These are phyloP conservation scores for Thryonomys swinderianus DNA, from an alignment of 2,113 vertebrate species.

Conservation along the genomic window DNA sequence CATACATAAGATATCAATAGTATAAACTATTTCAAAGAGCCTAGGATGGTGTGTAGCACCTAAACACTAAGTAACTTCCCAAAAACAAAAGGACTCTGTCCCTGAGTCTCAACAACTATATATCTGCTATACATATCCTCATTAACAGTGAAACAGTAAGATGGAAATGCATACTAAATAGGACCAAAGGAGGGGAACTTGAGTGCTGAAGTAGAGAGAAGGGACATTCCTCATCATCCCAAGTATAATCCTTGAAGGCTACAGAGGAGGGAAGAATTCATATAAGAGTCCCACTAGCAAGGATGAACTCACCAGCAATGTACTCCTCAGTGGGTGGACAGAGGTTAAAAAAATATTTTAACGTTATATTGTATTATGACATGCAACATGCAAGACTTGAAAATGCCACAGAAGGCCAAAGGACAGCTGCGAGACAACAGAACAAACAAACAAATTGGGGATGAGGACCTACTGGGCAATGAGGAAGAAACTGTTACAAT, in stretches of 20 bases:
- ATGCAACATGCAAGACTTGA: background rate
- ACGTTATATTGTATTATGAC: background rate
- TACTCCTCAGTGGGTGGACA: fast-evolving
- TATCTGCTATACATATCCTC: background rate
- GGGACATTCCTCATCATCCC: background rate
- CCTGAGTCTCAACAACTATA: slow-evolving; percentile 20
- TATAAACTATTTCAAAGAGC: background rate
- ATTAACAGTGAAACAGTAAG: background rate
- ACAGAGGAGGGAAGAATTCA: background rate
- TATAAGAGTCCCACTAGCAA: background rate
- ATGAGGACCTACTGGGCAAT: background rate
- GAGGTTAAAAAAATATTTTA: background rate
- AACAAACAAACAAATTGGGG: background rate
- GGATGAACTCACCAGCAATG: background rate
- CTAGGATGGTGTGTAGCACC: background rate
- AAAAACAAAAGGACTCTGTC: background rate
- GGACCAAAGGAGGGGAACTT: background rate
- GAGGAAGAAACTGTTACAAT: background rate
- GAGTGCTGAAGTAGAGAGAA: background rate
- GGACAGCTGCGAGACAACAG: background rate
- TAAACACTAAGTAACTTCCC: background rate
- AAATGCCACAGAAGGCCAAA: background rate
- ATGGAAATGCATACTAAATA: slow-evolving; percentile 8
- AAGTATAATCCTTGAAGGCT: background rate
- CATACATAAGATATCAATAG: background rate